Evolutionary conservation across 2,113 vertebrate species (phyloP).

Genomic region (Diphyllodes magnificus): DNA sequence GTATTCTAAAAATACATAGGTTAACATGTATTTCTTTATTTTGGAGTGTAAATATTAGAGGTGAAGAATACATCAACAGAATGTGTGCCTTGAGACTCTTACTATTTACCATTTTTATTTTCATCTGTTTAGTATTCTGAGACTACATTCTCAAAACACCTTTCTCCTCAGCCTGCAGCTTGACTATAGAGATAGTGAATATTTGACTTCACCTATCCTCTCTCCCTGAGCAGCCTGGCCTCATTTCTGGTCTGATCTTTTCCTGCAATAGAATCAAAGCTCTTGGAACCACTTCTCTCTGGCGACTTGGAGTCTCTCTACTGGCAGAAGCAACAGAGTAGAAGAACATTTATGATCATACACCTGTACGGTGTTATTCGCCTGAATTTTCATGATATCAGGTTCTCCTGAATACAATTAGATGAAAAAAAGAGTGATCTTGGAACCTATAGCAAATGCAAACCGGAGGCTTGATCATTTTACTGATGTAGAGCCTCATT

Average conservation of each 20-base stretch:
- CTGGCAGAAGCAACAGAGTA: background rate
- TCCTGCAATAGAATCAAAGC: background rate
- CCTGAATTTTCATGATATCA: background rate
- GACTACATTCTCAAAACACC: background rate
- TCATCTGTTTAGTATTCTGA: background rate
- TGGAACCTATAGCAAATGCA: background rate
- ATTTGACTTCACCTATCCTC: background rate
- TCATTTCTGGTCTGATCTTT: constrained; percentile 26
- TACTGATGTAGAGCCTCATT: background rate
- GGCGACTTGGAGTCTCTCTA: background rate
- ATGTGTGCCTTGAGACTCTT: background rate
- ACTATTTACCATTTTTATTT: background rate
- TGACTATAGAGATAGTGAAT: background rate
- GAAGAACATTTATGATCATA: background rate
- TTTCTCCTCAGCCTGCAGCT: background rate
- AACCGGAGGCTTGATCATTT: background rate
- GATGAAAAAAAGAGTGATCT: background rate
- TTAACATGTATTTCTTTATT: background rate
- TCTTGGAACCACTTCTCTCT: background rate
- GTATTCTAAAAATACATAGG: background rate
- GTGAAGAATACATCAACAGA: background rate
- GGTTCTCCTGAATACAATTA: background rate
- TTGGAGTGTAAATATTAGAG: background rate
- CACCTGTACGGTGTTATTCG: background rate
- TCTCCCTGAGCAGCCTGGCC: background rate